Percentiles rank a stretch among this genome's conserved stretches.
Evolutionary conservation across 1,140 invertebrate genomes (phyloP).

Genomic region (Papilio machaon): DNA sequence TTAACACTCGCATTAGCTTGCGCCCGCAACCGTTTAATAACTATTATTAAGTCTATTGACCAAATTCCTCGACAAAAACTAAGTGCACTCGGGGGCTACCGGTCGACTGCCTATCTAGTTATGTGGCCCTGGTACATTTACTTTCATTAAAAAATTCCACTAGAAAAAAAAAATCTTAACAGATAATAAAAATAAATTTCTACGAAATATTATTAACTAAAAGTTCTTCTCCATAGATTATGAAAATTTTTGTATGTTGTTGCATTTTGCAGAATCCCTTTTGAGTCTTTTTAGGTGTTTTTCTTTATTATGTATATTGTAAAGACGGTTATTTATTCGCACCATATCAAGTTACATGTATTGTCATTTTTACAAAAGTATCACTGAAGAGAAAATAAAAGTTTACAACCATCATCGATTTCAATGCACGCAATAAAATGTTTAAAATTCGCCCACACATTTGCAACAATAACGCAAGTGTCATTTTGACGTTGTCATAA

Average conservation of each 20-base stretch:
- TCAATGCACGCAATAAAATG: slow-evolving; percentile 26
- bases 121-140: slow-evolving; percentile 22
- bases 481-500: slow-evolving; percentile 39
- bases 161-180: not conserved
- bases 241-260: slow-evolving; percentile 20
- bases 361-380: slow-evolving; percentile 38
- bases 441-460: slow-evolving; percentile 32
- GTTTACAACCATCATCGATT: slow-evolving; percentile 36
- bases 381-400: slow-evolving; percentile 27
- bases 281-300: slow-evolving; percentile 2
- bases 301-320: slow-evolving; percentile 19
- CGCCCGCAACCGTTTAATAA: slow-evolving; percentile 74
- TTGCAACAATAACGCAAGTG: slow-evolving; percentile 34
- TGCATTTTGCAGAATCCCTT: slow-evolving; percentile 9
- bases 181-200: slow-evolving; percentile 15
- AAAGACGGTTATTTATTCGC: slow-evolving; percentile 27
- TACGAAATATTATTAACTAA: not conserved
- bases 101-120: slow-evolving; percentile 42
- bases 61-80: slow-evolving; percentile 67
- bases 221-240: not conserved
- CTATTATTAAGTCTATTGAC: slow-evolving; percentile 73
- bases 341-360: slow-evolving; percentile 23
- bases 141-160: slow-evolving; percentile 13
- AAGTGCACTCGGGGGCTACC: slow-evolving; percentile 47
- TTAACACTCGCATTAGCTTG: slow-evolving; percentile 69